Evolutionary conservation across 1,140 invertebrate species (phyloP).

Genomic region (Mycetomoellerius zeteki): DNA sequence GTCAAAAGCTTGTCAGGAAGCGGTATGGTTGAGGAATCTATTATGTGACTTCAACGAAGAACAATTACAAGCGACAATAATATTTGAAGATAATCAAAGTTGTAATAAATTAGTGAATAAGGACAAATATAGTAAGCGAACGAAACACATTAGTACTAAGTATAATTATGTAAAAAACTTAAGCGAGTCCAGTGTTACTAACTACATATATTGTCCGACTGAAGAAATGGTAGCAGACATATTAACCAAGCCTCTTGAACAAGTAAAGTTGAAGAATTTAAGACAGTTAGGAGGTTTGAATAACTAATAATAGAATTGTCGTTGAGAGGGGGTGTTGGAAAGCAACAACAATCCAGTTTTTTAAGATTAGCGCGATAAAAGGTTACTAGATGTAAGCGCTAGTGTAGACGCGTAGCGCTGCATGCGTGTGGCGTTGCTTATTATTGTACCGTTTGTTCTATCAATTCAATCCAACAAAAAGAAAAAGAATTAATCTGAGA

Average conservation of each 20-base stretch:
- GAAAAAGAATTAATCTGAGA: too few relatives aligned
- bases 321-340: background rate
- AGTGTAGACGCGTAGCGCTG: too few relatives aligned
- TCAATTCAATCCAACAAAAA: too few relatives aligned
- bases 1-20: background rate
- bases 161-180: conserved; percentile 37
- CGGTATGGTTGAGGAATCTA: background rate
- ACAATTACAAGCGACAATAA: background rate
- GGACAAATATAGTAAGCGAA: conserved; percentile 4
- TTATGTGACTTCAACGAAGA: background rate
- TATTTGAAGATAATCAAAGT: conserved; percentile 57
- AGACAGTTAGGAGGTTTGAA: background rate
- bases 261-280: background rate
- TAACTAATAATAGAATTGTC: background rate
- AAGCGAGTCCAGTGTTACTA: background rate
- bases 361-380: too few relatives aligned
- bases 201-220: background rate
- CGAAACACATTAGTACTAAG: conserved; percentile 19
- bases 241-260: background rate
- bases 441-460: too few relatives aligned
- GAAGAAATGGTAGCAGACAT: background rate
- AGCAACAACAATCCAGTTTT: background rate
- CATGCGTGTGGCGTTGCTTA: too few relatives aligned
- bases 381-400: too few relatives aligned
- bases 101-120: conserved; percentile 12